Evolutionary conservation across 2,797 vertebrate genomes (phyloP).

Genomic region (Enteromius unitaeniatus): DNA sequence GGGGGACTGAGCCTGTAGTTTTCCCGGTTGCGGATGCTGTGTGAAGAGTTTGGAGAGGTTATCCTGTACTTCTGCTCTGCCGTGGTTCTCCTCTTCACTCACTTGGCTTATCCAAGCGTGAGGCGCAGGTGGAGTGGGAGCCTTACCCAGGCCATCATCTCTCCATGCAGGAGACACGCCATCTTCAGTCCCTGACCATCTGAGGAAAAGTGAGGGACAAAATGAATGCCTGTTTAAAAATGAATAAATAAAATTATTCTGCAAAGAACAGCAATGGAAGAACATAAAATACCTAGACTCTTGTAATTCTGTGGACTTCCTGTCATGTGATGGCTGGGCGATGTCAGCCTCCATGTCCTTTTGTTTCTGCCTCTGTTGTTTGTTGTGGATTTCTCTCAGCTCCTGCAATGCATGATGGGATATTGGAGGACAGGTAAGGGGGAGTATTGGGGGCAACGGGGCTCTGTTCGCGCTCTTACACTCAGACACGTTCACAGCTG

Average conservation of each 20-base stretch:
- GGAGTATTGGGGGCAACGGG: not conserved
- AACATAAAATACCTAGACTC: constrained; percentile 80
- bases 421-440: constrained; percentile 67
- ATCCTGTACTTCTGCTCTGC: constrained; percentile 85
- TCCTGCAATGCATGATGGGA: constrained; percentile 83
- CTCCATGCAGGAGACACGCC: constrained; percentile 65
- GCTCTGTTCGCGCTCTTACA: constrained; percentile 63
- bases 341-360: constrained; percentile 86
- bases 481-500: constrained; percentile 46
- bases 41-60: constrained; percentile 88
- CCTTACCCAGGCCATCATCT: constrained; percentile 69
- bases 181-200: constrained; percentile 72
- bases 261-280: not conserved
- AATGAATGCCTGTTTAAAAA: not conserved
- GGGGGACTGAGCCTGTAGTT: constrained; percentile 71
- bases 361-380: constrained; percentile 92
- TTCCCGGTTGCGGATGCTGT: constrained; percentile 81
- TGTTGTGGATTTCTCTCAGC: constrained; percentile 92
- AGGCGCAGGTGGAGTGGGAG: constrained; percentile 63
- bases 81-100: constrained; percentile 87
- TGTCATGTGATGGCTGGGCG: constrained; percentile 73
- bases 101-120: constrained; percentile 82
- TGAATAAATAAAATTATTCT: rapidly evolving
- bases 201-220: constrained; percentile 46
- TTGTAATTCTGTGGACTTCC: constrained; percentile 83